Base-by-base conservation (phyloP, 2,888 invertebrate species). In the Tetheella fluctuosa region DNA sequence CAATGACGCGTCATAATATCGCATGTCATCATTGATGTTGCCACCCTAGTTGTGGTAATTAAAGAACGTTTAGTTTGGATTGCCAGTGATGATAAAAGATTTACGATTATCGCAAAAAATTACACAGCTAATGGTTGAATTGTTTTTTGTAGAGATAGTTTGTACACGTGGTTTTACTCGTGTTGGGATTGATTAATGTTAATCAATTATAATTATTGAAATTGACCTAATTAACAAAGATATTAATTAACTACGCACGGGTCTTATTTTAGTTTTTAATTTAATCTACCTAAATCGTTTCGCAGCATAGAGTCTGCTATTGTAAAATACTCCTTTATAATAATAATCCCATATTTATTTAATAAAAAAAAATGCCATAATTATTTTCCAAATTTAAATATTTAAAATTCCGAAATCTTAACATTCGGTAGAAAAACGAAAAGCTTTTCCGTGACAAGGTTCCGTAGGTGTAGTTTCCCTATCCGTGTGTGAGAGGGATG, bases 361-460 rank as follows among this genome's bases (percentile, higher is more conserved):
- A n/a, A n/a, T n/a, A n/a, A n/a, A n/a, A n/a, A n/a, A n/a, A n/a
- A n/a, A n/a, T n/a, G n/a, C n/a, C n/a, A n/a, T n/a, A n/a, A n/a
- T n/a, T n/a, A n/a, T n/a, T n/a, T n/a, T n/a, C n/a, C n/a, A n/a
- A n/a, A n/a, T n/a, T n/a, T n/a, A n/a, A n/a, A n/a, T n/a, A n/a
- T n/a, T n/a, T n/a, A n/a, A n/a, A n/a, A n/a, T n/a, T n/a, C n/a
- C n/a, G n/a, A 89, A 89, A 86, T 83, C 72, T 71, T 68, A 69
- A 84, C 84, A 84, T 89, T 88, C 89, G 89, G 85, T 84, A 77
- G 82, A 89, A 87, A 88, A 20, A 83, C 82, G 76, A 84, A 84
- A 87, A 81, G 78, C 79, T 81, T 81, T 85, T 85, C 81, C 85
- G 81, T 80, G 71, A 74, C 81, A 80, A 77, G 83, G 83, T 88